Conservation (phyloP, 2,113 vertebrate species). For the Harpagus bidentatus region DNA sequence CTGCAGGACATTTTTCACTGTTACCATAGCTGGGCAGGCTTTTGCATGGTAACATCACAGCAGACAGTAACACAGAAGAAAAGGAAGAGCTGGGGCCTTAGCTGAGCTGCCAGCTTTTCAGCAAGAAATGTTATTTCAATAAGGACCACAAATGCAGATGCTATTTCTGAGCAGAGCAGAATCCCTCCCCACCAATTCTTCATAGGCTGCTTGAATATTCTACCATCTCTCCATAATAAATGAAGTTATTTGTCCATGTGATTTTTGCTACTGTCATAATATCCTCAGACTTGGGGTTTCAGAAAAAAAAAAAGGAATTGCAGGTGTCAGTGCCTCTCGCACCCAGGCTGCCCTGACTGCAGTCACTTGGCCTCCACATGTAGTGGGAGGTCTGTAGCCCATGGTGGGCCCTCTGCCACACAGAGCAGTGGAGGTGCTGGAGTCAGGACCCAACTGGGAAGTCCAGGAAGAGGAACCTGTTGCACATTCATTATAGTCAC, state of each 20-base stretch:
- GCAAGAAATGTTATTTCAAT: not conserved
- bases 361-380: not conserved
- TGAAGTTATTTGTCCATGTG: not conserved
- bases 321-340: not conserved
- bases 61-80: not conserved
- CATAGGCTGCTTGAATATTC: not conserved
- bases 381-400: not conserved
- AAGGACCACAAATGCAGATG: not conserved
- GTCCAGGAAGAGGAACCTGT: not conserved
- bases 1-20: not conserved
- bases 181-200: not conserved
- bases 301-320: not conserved
- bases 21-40: not conserved
- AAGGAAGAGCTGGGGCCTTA: not conserved
- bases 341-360: not conserved
- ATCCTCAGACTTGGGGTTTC: not conserved
- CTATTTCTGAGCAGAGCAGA: not conserved
- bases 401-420: fast-evolving
- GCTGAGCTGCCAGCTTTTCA: not conserved
- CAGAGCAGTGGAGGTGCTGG: not conserved
- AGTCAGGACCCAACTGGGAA: not conserved
- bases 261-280: not conserved
- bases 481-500: fast-evolving
- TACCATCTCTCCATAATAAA: not conserved
- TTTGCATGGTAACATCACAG: not conserved